These are phyloP conservation scores for Rhopalosiphum padi DNA, from an alignment of 1,140 invertebrate genomes.

Conservation along the genomic window DNA sequence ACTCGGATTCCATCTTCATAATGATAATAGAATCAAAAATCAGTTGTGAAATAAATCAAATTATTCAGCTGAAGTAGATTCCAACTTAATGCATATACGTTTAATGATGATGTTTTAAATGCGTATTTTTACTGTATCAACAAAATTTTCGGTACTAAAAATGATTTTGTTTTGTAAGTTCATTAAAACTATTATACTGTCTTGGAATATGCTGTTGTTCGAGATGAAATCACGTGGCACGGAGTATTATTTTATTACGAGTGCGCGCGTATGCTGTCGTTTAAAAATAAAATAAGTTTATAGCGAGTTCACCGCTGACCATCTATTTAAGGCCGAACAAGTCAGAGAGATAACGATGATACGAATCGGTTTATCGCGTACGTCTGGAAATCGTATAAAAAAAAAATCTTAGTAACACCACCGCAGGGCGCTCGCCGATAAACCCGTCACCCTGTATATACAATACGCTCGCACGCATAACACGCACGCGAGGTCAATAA, in stretches of 20 bases:
- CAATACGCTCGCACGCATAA: not conserved
- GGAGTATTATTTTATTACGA: not conserved
- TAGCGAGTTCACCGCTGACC: not conserved
- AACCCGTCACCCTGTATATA: not conserved
- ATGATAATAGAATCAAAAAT: slow-evolving; percentile 24
- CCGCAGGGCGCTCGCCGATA: too few relatives aligned
- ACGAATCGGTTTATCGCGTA: not conserved
- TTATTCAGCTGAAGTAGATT: not conserved
- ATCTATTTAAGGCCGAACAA: not conserved
- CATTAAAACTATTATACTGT: not conserved
- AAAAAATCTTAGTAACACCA: not conserved
- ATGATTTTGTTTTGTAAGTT: not conserved
- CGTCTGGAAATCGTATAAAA: too few relatives aligned
- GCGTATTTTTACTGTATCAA: not conserved
- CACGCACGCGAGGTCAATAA: not conserved
- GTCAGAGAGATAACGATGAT: not conserved
- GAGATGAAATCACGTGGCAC: not conserved
- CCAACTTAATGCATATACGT: not conserved
- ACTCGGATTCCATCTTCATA: not conserved
- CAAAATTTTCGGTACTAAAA: not conserved
- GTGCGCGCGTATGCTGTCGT: not conserved
- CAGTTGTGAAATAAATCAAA: not conserved
- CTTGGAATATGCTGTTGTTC: not conserved
- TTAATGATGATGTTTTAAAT: not conserved
- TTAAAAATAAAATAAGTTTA: not conserved